phyloP scores from a whole-genome alignment of 2,888 invertebrate species.

The Chrysolina oricalcia region DNA sequence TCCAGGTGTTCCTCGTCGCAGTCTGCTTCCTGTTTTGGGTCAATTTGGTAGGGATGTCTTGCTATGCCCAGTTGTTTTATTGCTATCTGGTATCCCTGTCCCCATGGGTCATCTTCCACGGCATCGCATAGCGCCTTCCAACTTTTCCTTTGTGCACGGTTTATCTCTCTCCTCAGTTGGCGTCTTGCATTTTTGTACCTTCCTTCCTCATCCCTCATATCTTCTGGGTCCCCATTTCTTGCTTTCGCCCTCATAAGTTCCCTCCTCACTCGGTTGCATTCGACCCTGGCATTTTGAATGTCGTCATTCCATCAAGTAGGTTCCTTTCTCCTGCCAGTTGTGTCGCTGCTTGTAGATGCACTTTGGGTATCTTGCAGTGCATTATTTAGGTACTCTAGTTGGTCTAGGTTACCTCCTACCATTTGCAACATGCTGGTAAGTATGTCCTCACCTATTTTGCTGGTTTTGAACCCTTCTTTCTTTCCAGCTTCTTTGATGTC shows the following conservation, averaged over 20 bases:
- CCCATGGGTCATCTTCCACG: not conserved
- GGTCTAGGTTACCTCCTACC: not conserved
- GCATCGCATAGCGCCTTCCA: not conserved
- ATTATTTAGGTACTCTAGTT: not conserved
- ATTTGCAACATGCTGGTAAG: not conserved
- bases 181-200: not conserved
- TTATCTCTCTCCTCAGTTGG: not conserved
- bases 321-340: not conserved
- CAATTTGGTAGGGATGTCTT: not conserved
- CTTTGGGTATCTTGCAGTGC: not conserved
- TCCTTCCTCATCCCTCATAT: not conserved
- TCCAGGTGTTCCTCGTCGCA: too few relatives aligned
- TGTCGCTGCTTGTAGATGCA: not conserved
- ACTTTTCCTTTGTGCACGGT: not conserved
- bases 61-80: not conserved
- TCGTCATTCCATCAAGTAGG: conserved; percentile 1
- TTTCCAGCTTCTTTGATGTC: not conserved
- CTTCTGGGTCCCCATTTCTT: too few relatives aligned
- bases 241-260: not conserved
- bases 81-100: not conserved
- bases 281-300: not conserved
- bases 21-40: too few relatives aligned
- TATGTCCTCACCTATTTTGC: not conserved
- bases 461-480: conserved; percentile 27
- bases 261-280: not conserved